Evolutionary conservation across 2,113 vertebrate species (phyloP), one percentile per base, ranked within the genome.

Genomic region (Chlorodrepanis virens): DNA sequence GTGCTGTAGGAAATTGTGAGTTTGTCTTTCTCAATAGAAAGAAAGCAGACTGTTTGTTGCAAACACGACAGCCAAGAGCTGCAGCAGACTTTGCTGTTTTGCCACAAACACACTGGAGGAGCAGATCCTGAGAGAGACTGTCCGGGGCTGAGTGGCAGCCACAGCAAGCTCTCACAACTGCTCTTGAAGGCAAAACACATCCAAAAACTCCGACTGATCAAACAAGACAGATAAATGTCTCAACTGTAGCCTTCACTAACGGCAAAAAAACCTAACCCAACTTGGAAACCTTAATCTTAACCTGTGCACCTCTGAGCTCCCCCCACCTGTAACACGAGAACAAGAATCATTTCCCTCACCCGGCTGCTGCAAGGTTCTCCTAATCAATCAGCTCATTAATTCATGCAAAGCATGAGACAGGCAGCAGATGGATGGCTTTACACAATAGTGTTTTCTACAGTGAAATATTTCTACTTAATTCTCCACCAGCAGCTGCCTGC

Each of bases 311-410:
- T 54, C 61, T 22, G 21, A 70, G 40, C 10, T 68, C 29, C 60
- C 63, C 53, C 68, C 39, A 83, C 76, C 87, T 89, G 92, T 87
- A 93, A 90, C 69, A 42, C 0, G 3, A 89, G 50, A 33, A 69
- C 50, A 83, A 53, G 64, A 93, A 71, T 64, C 37, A 57, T 42
- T 60, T 49, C 54, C 60, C 77, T 84, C 57, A 29, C 45, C 20
- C 1, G 0, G 22, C 89, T 81, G 64, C 64, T 64, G 69, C 91
- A 93, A 79, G 65, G 33, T 61, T 86, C 87, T 77, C 54, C 94
- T 87, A 87, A 95, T 95, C 96, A 94, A 95, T 94, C 79, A 84
- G 76, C 89, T 90, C 83, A 94, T 95, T 96, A 95, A 93, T 93
- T 89, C 87, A 89, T 49, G 47, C 87, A 93, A 96, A 83, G 87